Evolutionary conservation across 2,797 vertebrate genomes (phyloP).

Genomic region (Sebastes dallii): DNA sequence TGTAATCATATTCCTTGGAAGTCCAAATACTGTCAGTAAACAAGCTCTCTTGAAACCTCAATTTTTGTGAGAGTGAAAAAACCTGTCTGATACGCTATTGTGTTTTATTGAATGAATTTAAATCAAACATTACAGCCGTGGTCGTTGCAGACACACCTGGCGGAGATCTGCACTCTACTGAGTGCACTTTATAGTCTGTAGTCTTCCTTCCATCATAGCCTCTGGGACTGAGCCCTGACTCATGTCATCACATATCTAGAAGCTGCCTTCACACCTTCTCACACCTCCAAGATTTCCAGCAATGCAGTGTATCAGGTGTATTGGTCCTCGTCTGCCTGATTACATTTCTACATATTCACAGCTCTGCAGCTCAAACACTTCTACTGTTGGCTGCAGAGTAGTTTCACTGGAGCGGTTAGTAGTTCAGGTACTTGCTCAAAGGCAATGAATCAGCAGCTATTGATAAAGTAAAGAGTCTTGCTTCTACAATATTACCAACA

Average conservation of each 20-base stretch:
- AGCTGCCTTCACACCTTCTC: slow-evolving; percentile 2
- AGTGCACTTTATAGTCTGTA: too few species aligned
- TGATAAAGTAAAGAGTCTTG: background rate
- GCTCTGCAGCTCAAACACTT: background rate
- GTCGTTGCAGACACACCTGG: too few species aligned
- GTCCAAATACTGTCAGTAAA: background rate
- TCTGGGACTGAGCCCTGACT: slow-evolving; percentile 41
- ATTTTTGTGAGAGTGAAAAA: too few species aligned
- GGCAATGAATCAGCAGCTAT: background rate
- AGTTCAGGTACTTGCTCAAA: background rate
- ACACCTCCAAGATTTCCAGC: slow-evolving; percentile 5
- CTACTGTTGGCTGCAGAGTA: background rate
- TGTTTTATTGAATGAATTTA: too few species aligned
- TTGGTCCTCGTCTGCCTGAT: background rate
- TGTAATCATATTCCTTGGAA: background rate
- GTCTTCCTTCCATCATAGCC: slow-evolving; percentile 19
- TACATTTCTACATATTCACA: background rate
- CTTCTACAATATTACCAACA: background rate
- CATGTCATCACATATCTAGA: slow-evolving; percentile 23
- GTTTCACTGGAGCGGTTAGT: background rate
- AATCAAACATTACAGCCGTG: too few species aligned
- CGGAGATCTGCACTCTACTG: too few species aligned
- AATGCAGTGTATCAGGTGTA: slow-evolving; percentile 2
- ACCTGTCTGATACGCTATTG: too few species aligned
- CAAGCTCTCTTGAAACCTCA: background rate